phyloP scores from a whole-genome alignment of 2,797 vertebrate genomes.

The Harpagifer antarcticus region DNA sequence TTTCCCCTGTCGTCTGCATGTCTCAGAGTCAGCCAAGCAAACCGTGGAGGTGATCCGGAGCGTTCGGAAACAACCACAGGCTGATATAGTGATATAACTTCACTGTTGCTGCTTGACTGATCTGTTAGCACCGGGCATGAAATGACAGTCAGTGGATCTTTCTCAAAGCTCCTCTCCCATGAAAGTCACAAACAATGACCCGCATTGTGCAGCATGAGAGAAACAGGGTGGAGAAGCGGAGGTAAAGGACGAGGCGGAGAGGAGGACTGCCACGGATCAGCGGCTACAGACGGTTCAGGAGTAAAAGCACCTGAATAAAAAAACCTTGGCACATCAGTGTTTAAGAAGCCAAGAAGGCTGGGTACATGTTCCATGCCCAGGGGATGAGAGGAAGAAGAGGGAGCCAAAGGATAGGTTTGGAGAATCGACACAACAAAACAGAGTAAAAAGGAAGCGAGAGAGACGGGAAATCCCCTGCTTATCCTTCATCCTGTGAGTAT shows the following conservation, averaged over 20 bases:
- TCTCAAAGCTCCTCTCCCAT: constrained; percentile 70
- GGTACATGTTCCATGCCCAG: constrained; percentile 19
- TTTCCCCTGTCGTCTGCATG: constrained; percentile 4
- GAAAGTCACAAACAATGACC: constrained; percentile 71
- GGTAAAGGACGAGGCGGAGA: constrained; percentile 23
- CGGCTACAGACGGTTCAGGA: constrained; percentile 15
- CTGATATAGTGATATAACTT: constrained; percentile 53
- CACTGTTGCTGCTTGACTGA: constrained; percentile 48
- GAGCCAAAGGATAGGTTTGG: not conserved
- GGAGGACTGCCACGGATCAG: constrained; percentile 35
- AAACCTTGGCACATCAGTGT: too few relatives aligned
- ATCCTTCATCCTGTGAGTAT: constrained; percentile 2
- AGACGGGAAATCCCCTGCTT: constrained; percentile 10
- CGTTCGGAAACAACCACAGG: constrained; percentile 39
- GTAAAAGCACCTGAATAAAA: not conserved
- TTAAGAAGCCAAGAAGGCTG: constrained; percentile 1
- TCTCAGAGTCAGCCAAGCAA: constrained; percentile 16
- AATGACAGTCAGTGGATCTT: constrained; percentile 70
- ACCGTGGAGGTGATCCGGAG: constrained; percentile 5
- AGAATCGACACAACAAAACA: not conserved
- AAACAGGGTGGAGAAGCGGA: constrained; percentile 20
- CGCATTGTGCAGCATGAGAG: constrained; percentile 53
- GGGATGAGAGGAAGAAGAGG: constrained; percentile 1
- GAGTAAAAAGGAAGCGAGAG: not conserved
- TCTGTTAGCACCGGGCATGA: constrained; percentile 63